A percentile compares a stretch with the other conserved stretches of the same genome.
These are phyloP conservation scores for Elgaria multicarinata DNA, from an alignment of 2,113 vertebrate genomes.

Conservation along the genomic window DNA sequence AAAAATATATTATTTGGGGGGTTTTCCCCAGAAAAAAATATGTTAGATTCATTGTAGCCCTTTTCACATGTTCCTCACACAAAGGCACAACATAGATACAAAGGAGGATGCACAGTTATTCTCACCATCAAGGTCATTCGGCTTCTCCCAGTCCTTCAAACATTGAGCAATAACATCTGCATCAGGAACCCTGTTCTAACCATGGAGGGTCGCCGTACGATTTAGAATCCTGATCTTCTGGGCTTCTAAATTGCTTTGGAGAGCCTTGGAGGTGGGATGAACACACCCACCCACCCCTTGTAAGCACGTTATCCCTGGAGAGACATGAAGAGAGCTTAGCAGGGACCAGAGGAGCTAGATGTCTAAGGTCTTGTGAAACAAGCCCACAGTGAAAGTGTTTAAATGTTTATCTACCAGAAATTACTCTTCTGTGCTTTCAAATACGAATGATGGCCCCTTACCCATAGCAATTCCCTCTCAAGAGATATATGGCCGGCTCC, in stretches of 20 bases:
- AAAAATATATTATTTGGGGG: too few relatives aligned
- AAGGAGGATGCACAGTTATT: background rate
- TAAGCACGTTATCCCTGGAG: too few relatives aligned
- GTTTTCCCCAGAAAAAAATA: too few relatives aligned
- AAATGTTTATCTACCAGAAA: background rate
- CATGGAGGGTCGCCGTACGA: background rate
- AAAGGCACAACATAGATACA: background rate
- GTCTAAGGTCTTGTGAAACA: background rate
- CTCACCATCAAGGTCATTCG: background rate
- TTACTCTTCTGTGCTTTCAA: background rate
- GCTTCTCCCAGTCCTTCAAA: background rate
- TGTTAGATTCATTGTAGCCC: background rate
- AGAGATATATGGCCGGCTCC: too few relatives aligned
- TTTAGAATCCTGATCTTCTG: background rate
- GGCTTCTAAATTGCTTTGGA: background rate
- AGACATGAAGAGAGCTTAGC: too few relatives aligned
- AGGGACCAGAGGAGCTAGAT: background rate
- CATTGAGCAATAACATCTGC: background rate
- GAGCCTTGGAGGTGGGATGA: background rate
- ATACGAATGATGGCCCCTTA: background rate
- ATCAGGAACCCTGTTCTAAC: background rate
- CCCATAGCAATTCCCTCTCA: too few relatives aligned
- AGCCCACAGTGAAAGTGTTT: background rate
- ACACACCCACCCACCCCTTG: background rate
- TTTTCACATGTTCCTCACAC: background rate